Evolutionary conservation across 2,888 invertebrate genomes (phyloP).

Genomic region (Mystacides longicornis): DNA sequence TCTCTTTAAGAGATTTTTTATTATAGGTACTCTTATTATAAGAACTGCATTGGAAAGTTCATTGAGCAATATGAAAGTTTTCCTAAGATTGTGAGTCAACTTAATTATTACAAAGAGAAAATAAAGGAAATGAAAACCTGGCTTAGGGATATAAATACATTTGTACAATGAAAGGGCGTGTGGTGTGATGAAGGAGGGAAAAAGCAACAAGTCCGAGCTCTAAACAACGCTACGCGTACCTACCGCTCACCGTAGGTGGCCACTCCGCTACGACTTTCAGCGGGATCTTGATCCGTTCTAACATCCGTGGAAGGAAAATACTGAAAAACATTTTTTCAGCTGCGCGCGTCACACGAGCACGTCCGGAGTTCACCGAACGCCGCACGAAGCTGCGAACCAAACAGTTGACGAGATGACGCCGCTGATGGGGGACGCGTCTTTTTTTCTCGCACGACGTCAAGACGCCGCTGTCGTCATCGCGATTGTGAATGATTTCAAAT

Average conservation of each 20-base stretch:
- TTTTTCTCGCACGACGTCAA: not conserved
- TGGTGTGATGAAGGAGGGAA: not conserved
- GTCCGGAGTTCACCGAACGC: slow-evolving; percentile 13
- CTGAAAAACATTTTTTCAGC: not conserved
- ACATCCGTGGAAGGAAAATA: not conserved
- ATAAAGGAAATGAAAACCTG: not conserved
- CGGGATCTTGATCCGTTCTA: not conserved
- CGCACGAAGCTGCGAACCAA: not conserved
- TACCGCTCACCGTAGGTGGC: not conserved
- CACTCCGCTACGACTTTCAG: not conserved
- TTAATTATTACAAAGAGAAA: no score
- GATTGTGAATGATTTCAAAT: not conserved
- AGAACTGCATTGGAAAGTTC: no score
- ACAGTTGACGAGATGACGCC: slow-evolving; percentile 4
- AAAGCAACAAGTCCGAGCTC: not conserved
- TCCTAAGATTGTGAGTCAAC: no score
- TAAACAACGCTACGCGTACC: not conserved
- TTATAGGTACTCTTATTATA: no score
- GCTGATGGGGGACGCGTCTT: not conserved
- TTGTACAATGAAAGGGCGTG: not conserved
- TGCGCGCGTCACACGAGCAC: slow-evolving; percentile 16
- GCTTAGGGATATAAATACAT: not conserved
- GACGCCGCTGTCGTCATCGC: not conserved
- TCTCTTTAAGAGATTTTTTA: no score
- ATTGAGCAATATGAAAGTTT: no score